Conservation (phyloP, 2,113 vertebrate genomes). For the Chionomys nivalis region DNA sequence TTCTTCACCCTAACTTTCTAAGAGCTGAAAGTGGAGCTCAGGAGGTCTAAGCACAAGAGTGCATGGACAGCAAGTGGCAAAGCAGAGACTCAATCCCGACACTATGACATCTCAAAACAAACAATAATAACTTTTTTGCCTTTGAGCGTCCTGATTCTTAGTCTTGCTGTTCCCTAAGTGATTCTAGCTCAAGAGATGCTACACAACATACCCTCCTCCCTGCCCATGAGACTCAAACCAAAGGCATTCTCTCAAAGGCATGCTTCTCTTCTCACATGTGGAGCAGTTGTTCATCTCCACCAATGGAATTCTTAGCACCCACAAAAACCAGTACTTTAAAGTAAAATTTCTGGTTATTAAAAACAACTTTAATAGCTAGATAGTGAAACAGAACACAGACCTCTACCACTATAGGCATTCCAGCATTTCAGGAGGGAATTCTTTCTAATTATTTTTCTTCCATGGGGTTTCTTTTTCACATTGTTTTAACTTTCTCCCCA, state of each 20-base stretch:
- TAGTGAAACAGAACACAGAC: constrained; percentile 44
- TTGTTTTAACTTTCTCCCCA: constrained; percentile 72
- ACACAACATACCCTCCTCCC: neutral
- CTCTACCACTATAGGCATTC: constrained; percentile 46
- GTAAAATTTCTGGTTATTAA: constrained; percentile 45
- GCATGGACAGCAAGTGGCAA: neutral
- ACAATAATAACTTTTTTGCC: neutral
- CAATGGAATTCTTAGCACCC: constrained; percentile 17
- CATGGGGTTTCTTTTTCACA: constrained; percentile 74
- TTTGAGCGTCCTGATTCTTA: neutral
- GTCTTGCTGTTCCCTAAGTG: neutral
- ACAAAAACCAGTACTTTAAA: constrained; percentile 1
- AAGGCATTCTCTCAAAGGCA: neutral
- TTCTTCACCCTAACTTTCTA: neutral
- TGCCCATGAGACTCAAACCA: neutral
- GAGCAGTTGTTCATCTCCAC: constrained; percentile 28
- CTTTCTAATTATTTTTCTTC: constrained; percentile 76
- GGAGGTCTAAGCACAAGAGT: neutral
- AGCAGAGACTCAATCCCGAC: neutral
- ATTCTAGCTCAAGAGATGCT: neutral
- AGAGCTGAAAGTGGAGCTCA: neutral
- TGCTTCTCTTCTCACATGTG: neutral
- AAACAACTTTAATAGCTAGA: constrained; percentile 39
- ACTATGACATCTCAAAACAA: neutral
- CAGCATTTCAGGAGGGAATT: constrained; percentile 69